Base-by-base conservation (phyloP, 2,888 invertebrate genomes). In the Bombylius discolor region DNA sequence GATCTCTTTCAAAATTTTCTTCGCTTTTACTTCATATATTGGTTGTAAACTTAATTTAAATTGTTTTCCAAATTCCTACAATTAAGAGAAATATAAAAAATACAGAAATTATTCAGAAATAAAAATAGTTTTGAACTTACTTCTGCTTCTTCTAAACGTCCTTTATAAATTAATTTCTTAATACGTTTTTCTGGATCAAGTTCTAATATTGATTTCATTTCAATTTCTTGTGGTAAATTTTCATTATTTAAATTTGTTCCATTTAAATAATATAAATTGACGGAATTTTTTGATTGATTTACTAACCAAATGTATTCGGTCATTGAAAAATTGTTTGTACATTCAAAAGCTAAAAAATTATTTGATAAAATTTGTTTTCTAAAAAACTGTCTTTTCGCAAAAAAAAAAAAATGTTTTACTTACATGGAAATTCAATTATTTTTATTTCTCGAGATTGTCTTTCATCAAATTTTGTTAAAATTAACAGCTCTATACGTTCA, bases 131-230 rank as follows among this genome's bases (percentile, higher is more conserved):
- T 11, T 2, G 42, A 51, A 50, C n/a, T 9, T 57, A 70, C 70
- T 64, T 74, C 75, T 0, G 74, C 74, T 57, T 74, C 71, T 52
- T 73, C 69, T 12, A 74, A 62, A 50, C 69, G 68, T 5, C 73
- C 73, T 48, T 70, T 70, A n/a, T 67, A 65, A 52, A 74, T 68
- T 1, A 74, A 63, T 61, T 73, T 74, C 42, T 70, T 70, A 7
- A 72, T 66, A 5, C 74, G 67, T 61, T 74, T 69, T 49, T 64
- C 65, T 2, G 75, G 75, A 61, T 72, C 68, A 1, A 72, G 71
- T 63, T 74, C 75, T 0, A 70, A 69, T 0, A 74, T 67, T 36
- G 69, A 61, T 61, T 69, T 67, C 68, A 74, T 70, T 65, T 71
- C 70, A 55, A 74, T 67, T 56, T 66, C 65, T 14, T 68, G 64